These are phyloP conservation scores for Ashinkailepas kermadecensis DNA, from an alignment of 2,888 invertebrate genomes.

Conservation along the genomic window DNA sequence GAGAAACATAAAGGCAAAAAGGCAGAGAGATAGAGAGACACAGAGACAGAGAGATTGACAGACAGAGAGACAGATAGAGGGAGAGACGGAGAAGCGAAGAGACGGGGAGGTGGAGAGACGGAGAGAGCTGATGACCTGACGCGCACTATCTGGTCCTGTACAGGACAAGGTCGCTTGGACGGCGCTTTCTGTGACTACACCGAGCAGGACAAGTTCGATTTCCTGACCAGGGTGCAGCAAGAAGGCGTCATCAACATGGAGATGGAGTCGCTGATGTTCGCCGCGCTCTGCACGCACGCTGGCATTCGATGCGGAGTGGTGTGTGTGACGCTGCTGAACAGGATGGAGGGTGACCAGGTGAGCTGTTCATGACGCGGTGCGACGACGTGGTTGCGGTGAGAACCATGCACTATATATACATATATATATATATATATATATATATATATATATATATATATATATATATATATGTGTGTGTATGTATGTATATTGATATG, in stretches of 20 bases:
- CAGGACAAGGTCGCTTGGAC: conserved; percentile 88
- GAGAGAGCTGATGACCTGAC: too few relatives aligned
- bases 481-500: too few relatives aligned
- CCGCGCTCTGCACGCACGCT: conserved; percentile 86
- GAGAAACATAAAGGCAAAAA: too few relatives aligned
- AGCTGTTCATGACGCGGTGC: conserved; percentile 28
- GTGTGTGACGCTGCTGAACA: conserved; percentile 84
- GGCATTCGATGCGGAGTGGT: conserved; percentile 88
- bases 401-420: too few relatives aligned
- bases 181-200: conserved; percentile 94
- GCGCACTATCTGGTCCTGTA: conserved; percentile 12
- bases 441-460: background rate
- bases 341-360: conserved; percentile 91
- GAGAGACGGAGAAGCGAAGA: too few relatives aligned
- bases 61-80: too few relatives aligned
- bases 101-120: too few relatives aligned
- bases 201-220: conserved; percentile 82
- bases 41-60: too few relatives aligned
- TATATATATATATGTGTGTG: too few relatives aligned
- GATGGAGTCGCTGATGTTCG: conserved; percentile 92
- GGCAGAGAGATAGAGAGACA: too few relatives aligned
- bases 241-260: conserved; percentile 89
- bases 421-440: too few relatives aligned
- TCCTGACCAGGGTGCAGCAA: conserved; percentile 56
- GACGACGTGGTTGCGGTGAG: too few relatives aligned